Evolutionary conservation across 2,797 vertebrate genomes (phyloP).

Genomic region (Sparidentex hasta): DNA sequence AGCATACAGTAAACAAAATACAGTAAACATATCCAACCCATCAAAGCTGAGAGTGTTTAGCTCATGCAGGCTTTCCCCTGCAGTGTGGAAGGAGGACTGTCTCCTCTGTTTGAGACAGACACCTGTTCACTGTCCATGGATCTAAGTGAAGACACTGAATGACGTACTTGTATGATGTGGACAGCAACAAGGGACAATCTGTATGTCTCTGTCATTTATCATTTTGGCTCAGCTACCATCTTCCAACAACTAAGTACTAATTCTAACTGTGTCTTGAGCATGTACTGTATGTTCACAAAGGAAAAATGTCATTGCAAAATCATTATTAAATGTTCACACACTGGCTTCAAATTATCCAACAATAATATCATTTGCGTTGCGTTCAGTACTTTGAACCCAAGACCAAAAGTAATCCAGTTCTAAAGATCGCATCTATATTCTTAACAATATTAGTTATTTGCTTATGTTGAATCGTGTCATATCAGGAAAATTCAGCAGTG

Average conservation of each 20-base stretch:
- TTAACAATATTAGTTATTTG: neutral
- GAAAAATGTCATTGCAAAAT: too few species aligned
- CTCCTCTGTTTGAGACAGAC: slow-evolving; percentile 17
- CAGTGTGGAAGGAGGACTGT: slow-evolving; percentile 15
- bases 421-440: neutral
- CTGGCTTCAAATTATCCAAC: neutral
- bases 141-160: neutral
- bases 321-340: too few species aligned
- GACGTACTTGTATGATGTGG: neutral
- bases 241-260: neutral
- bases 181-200: neutral
- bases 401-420: neutral
- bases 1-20: slow-evolving; percentile 50
- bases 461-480: neutral
- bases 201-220: neutral
- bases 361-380: too few species aligned
- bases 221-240: neutral
- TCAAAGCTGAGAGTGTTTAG: slow-evolving; percentile 38
- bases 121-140: slow-evolving; percentile 31
- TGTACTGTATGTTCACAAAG: neutral
- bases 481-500: neutral
- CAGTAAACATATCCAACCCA: slow-evolving; percentile 28
- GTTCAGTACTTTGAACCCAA: slow-evolving; percentile 4
- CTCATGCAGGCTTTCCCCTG: neutral
- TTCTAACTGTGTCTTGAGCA: neutral